Percentiles rank a stretch among this genome's conserved stretches.
Evolutionary conservation across 1,140 invertebrate genomes (phyloP).

Genomic region (Asobara japonica): DNA sequence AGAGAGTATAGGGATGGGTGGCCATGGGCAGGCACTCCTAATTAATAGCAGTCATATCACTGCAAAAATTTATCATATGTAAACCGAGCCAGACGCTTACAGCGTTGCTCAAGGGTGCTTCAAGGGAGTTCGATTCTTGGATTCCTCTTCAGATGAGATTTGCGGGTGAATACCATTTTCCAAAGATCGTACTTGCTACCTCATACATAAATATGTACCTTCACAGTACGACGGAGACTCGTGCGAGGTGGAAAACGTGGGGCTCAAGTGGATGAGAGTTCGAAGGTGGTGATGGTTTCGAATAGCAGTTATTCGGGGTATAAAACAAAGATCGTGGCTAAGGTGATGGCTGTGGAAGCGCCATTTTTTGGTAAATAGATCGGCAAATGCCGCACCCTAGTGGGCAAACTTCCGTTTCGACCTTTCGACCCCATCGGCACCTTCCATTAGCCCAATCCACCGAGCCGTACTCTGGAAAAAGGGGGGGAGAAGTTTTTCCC

Average conservation of each 20-base stretch:
- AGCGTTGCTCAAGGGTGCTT: conserved; percentile 42
- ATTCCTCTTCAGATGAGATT: conserved; percentile 19
- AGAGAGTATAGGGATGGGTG: conserved; percentile 24
- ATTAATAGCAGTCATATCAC: conserved; percentile 56
- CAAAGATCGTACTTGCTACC: conserved; percentile 10
- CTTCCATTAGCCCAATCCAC: conserved; percentile 49
- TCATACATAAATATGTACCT: conserved; percentile 34
- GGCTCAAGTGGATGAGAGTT: conserved; percentile 18
- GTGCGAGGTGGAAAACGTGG: background rate
- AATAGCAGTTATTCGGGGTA: background rate
- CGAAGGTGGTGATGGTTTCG: background rate
- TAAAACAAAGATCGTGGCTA: conserved; percentile 1
- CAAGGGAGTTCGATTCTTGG: conserved; percentile 45
- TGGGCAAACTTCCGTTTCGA: conserved; percentile 33
- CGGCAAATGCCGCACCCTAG: conserved; percentile 20
- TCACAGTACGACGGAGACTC: background rate
- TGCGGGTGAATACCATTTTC: conserved; percentile 30
- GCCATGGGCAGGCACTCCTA: conserved; percentile 47
- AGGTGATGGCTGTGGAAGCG: background rate
- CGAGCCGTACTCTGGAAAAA: conserved; percentile 35
- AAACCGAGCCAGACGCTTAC: conserved; percentile 46
- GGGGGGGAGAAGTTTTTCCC: conserved; percentile 18
- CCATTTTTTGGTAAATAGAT: conserved; percentile 25
- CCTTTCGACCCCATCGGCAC: conserved; percentile 46
- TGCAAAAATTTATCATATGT: conserved; percentile 55